Evolutionary conservation across 2,113 vertebrate species (phyloP).

Genomic region (Empidonax alnorum): DNA sequence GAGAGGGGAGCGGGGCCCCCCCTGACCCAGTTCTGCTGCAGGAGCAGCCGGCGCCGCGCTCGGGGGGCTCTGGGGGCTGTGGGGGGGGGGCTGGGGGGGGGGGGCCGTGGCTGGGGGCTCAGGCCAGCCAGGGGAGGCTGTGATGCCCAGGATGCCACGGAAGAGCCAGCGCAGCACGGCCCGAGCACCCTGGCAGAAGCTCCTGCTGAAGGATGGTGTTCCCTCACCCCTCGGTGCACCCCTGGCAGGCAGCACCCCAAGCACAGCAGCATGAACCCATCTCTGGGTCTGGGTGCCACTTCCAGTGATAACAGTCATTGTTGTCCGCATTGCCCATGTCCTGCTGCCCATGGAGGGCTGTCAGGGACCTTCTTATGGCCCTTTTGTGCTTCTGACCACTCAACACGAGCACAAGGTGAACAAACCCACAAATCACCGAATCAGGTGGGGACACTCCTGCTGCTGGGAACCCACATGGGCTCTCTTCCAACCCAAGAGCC

Average conservation of each 20-base stretch:
- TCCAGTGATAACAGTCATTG: accelerated
- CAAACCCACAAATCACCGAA: accelerated
- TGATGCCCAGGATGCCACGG: accelerated
- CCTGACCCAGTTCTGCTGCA: slow-evolving; percentile 55
- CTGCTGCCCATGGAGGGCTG: accelerated
- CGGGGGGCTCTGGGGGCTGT: not conserved
- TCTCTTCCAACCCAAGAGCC: not conserved
- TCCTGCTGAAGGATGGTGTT: not conserved
- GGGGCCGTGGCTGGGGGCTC: no score
- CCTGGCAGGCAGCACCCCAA: accelerated
- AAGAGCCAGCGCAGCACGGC: accelerated
- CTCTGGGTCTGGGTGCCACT: not conserved
- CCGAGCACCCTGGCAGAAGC: accelerated
- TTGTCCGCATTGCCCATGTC: accelerated
- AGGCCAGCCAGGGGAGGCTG: not conserved
- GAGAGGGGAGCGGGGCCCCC: not conserved
- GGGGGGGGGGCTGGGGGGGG: not conserved
- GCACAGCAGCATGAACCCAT: not conserved
- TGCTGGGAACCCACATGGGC: accelerated
- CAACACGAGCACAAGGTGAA: accelerated
- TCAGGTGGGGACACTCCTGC: not conserved
- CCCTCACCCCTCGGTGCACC: not conserved
- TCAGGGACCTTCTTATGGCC: accelerated
- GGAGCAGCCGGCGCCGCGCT: not conserved
- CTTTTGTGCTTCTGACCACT: not conserved